Evolutionary conservation across 2,113 vertebrate genomes (phyloP).

Genomic region (Castor canadensis): DNA sequence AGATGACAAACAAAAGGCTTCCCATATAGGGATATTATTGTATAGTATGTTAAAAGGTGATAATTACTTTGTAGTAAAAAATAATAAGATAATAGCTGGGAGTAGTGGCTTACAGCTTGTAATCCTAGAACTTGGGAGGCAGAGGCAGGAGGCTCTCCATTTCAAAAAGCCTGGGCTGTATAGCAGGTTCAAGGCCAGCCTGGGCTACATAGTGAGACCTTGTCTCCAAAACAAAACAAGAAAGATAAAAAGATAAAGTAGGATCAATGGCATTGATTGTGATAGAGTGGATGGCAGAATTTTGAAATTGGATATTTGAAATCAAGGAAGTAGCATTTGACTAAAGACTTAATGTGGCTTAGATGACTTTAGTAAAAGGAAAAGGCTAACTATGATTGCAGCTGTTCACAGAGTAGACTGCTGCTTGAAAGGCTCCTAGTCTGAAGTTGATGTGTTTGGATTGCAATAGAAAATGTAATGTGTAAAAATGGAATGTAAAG

Average conservation of each 20-base stretch:
- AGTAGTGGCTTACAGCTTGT: too few relatives aligned
- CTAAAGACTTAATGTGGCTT: neutral
- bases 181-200: too few relatives aligned
- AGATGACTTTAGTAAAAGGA: neutral
- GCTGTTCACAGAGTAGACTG: neutral
- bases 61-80: neutral
- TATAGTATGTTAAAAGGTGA: neutral
- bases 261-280: neutral
- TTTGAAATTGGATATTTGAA: constrained; percentile 3
- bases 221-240: too few relatives aligned
- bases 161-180: too few relatives aligned
- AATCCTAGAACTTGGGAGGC: too few relatives aligned
- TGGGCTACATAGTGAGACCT: too few relatives aligned
- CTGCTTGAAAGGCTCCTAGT: neutral
- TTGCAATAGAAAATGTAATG: neutral
- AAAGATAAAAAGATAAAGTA: neutral
- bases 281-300: neutral
- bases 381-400: neutral
- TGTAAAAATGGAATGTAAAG: neutral
- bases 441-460: neutral
- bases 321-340: neutral
- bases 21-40: neutral
- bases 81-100: neutral
- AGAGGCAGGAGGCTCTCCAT: too few relatives aligned
- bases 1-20: neutral